Evolutionary conservation across 2,888 invertebrate species (phyloP).

Genomic region (Heliconius ismenius): DNA sequence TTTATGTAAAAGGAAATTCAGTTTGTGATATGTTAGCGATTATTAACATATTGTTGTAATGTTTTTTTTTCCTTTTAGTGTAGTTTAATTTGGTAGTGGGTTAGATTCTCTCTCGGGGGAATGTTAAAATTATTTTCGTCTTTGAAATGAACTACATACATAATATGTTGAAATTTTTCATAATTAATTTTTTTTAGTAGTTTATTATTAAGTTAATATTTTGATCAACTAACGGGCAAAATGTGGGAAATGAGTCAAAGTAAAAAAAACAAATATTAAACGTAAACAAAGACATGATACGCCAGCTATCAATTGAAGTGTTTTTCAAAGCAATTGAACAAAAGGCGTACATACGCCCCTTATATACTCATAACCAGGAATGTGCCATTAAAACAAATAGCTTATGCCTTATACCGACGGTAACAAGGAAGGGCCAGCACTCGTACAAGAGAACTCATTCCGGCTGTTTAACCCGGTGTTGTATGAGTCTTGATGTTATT

Average conservation of each 20-base stretch:
- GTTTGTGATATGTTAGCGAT: constrained; percentile 1
- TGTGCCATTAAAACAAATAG: constrained; percentile 31
- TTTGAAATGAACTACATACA: too few species aligned
- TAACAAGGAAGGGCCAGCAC: constrained; percentile 33
- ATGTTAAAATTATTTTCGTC: too few species aligned
- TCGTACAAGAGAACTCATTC: constrained; percentile 28
- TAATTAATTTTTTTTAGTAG: too few species aligned
- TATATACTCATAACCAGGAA: constrained; percentile 7
- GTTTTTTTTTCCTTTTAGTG: neutral
- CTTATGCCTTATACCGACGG: constrained; percentile 14
- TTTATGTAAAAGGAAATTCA: neutral
- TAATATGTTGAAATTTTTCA: too few species aligned
- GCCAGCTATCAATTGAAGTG: neutral
- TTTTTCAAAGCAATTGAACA: constrained; percentile 24
- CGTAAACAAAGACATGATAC: neutral
- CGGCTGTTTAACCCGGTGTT: neutral
- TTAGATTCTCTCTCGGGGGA: neutral
- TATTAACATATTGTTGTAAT: neutral
- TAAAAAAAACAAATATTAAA: neutral
- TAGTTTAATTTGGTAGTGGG: neutral
- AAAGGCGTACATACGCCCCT: constrained; percentile 6
- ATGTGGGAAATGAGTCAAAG: too few species aligned
- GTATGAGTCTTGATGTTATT: neutral
- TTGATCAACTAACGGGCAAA: too few species aligned
- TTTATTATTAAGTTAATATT: too few species aligned